Base-by-base conservation (phyloP, 2,113 vertebrate species). In the Platichthys stellatus region DNA sequence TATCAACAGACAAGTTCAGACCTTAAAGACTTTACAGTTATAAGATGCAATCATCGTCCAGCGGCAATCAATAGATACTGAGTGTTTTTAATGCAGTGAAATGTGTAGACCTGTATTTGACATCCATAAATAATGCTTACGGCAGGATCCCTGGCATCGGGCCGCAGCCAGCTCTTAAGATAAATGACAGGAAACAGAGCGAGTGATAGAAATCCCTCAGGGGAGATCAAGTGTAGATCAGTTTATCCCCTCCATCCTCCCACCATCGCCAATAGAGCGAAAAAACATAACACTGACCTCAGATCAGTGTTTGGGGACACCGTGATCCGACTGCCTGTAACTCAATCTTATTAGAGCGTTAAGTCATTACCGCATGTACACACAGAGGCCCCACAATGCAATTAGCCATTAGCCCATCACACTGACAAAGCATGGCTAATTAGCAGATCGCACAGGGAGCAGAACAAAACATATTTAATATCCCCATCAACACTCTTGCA, bases 351-450 rank as follows among this genome's bases (percentile, higher is more conserved):
- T 90, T 90, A 92, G 90, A 93, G 90, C 88, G 86, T 91, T 89
- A 92, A 91, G 91, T 93, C 86, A 92, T 93, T 92, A 92, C 85
- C 77, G 77, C 86, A 84, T 89, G 90, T 87, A 89, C 88, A 91
- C 89, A 88, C 83, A 84, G 82, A 90, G 82, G 88, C 89, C 82
- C 85, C 88, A 85, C 86, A 90, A 92, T 89, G 89, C 89, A 93
- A 93, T 93, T 92, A 93, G 90, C 88, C 83, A 90, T 90, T 93
- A 90, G 89, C 87, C 89, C 90, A 89, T 93, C 91, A 92, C 80
- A 81, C 86, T 92, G 89, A 90, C 91, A 92, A 92, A 92, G 87
- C 86, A 90, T 86, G 63, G 86, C 90, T 90, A 92, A 93, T 92
- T 92, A 93, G 89, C 82, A 86, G 87, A 91, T 90, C 71, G 67